These are phyloP conservation scores for Dascillus cervinus DNA, from an alignment of 2,888 invertebrate genomes.

Conservation along the genomic window DNA sequence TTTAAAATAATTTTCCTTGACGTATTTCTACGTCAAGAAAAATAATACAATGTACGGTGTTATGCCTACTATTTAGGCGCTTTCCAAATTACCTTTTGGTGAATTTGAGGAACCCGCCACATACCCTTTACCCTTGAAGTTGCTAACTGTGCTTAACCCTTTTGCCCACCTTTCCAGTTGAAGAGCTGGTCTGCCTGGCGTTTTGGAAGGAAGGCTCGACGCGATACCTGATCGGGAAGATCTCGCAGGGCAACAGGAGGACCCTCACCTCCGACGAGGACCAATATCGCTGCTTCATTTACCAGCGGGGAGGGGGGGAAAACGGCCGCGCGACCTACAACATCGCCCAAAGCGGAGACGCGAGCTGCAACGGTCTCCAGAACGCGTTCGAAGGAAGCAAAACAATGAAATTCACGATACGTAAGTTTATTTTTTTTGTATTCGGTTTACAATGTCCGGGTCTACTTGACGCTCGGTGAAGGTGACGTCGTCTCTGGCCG, in stretches of 20 bases:
- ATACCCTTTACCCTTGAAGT: too few species aligned
- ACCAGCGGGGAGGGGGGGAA: slow-evolving; percentile 49
- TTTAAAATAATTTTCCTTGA: too few species aligned
- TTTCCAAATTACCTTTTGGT: too few species aligned
- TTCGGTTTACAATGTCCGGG: too few species aligned
- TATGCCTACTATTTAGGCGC: too few species aligned
- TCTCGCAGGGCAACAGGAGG: slow-evolving; percentile 57
- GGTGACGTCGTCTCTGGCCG: too few species aligned
- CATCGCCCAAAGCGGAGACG: slow-evolving; percentile 71
- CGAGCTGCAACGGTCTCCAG: slow-evolving; percentile 69
- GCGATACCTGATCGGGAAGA: slow-evolving; percentile 64
- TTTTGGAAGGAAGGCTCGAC: slow-evolving; percentile 80
- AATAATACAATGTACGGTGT: too few species aligned
- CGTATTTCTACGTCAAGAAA: too few species aligned
- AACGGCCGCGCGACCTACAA: slow-evolving; percentile 53
- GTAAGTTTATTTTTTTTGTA: slow-evolving; percentile 41
- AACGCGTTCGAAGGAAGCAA: slow-evolving; percentile 70
- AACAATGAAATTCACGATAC: slow-evolving; percentile 69
- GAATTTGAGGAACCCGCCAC: too few species aligned
- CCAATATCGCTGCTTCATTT: slow-evolving; percentile 76
- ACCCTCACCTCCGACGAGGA: slow-evolving; percentile 62
- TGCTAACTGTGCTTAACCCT: too few species aligned
- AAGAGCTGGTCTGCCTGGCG: slow-evolving; percentile 74
- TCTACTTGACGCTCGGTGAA: too few species aligned
- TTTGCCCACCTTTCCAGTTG: slow-evolving; percentile 57